phyloP scores from a whole-genome alignment of 2,888 invertebrate genomes.

The Trichogramma dendrolimi region DNA sequence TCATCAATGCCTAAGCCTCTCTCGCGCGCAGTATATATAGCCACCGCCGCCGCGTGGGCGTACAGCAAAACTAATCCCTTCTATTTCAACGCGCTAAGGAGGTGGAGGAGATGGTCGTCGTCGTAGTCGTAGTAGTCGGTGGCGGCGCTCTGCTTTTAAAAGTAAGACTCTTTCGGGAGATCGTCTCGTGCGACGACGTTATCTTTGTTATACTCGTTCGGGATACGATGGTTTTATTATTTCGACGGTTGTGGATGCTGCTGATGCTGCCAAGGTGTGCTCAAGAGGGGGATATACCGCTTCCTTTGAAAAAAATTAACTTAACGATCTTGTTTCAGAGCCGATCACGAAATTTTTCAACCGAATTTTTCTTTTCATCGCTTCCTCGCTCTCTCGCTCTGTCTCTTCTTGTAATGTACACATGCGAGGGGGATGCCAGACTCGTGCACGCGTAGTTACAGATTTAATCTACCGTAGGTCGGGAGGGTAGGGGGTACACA shows the following conservation, averaged over 20 bases:
- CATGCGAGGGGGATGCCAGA: background rate
- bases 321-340: slow-evolving; percentile 26
- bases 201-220: slow-evolving; percentile 5
- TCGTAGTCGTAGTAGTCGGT: background rate
- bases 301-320: slow-evolving; percentile 26
- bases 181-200: too few relatives aligned
- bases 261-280: too few relatives aligned
- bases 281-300: too few relatives aligned
- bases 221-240: slow-evolving; percentile 48
- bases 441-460: background rate
- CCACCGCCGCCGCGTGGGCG: too few relatives aligned
- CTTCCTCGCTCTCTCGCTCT: background rate
- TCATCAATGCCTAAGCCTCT: slow-evolving; percentile 53
- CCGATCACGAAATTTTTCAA: background rate
- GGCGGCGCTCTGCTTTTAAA: slow-evolving; percentile 39
- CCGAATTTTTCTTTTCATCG: background rate
- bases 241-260: slow-evolving; percentile 26
- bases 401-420: background rate
- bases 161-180: slow-evolving; percentile 39
- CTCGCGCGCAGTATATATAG: slow-evolving; percentile 35
- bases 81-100: slow-evolving; percentile 49
- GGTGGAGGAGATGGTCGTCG: slow-evolving; percentile 19
- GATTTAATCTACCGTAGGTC: slow-evolving; percentile 21
- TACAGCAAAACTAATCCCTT: slow-evolving; percentile 49
- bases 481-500: background rate